Base-by-base conservation (phyloP, 2,888 invertebrate genomes). In the Sphinx pinastri region DNA sequence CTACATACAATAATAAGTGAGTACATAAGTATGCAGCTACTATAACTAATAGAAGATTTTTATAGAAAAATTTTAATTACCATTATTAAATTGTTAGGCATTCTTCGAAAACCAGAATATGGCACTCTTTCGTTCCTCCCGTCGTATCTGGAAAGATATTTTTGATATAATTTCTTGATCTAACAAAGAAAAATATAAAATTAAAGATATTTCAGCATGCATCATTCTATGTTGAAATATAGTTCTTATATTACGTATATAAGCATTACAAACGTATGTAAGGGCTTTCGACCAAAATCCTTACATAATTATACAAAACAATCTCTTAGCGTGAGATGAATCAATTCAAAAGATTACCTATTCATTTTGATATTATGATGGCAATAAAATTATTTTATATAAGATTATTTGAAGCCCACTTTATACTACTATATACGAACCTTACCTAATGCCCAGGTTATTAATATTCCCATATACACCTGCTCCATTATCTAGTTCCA, bases 401-500 rank as follows among this genome's bases (percentile, higher is more conserved):
- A 25, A 25, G 25, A 25, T 25, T 25, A 25, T 25, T 25, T 25
- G 1, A 25, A 25, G 25, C 25, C 25, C 25, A 25, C 25, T 25
- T 25, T 25, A 2, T 2, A 25, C 25, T 25, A 58, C 31, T n/a
- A 38, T 47, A 63, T 7, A 12, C 47, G 51, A 12, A 68, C 19
- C 77, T 78, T 71, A 91, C 93, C 78, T 83, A 3, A 91, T 77
- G 0, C 93, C 91, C 69, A 92, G 76, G 74, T 84, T 88, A 0
- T 87, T 75, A 0, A 78, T 19, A 70, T 91, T 88, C 0, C 93
- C 93, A 66, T 92, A 90, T 13, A 93, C 91, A 4, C 91, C 91
- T 1, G 86, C 80, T 0, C 87, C 90, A 7, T 83, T 80, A 0
- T 84, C 90, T 47, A 82, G 67, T 0, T 92, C 92, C 69, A 76